Conservation (phyloP, 1,140 invertebrate genomes). For the Drosophila repletoides region DNA sequence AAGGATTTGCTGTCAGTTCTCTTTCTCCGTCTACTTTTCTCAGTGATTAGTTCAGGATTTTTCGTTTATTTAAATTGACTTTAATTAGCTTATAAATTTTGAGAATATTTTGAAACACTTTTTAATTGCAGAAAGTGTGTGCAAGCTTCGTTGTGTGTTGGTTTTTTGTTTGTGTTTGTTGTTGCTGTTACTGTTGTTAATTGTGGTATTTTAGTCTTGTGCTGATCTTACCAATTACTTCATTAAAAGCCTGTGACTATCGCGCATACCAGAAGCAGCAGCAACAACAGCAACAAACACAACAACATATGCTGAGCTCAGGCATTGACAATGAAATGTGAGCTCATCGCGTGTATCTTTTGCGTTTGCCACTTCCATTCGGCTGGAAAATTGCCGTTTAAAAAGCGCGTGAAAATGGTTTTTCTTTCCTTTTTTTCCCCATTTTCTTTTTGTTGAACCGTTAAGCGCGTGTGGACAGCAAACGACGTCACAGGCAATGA, state of each 20-base stretch:
- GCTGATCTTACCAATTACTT: slow-evolving; percentile 67
- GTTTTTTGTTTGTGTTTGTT: not conserved
- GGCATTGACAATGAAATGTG: slow-evolving; percentile 75
- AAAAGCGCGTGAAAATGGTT: slow-evolving; percentile 65
- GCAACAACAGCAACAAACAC: slow-evolving; percentile 20
- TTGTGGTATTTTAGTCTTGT: slow-evolving; percentile 31
- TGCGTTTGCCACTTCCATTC: slow-evolving; percentile 53
- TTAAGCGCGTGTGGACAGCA: slow-evolving; percentile 66
- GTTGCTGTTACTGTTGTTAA: not conserved
- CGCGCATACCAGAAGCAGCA: slow-evolving; percentile 5
- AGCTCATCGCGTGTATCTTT: slow-evolving; percentile 55
- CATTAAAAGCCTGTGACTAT: slow-evolving; percentile 49
- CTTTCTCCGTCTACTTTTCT: too few relatives aligned
- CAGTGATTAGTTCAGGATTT: too few relatives aligned
- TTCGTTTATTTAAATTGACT: too few relatives aligned
- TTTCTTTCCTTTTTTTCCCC: slow-evolving; percentile 1
- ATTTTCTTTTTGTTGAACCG: slow-evolving; percentile 35
- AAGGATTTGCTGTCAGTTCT: too few relatives aligned
- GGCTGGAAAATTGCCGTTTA: slow-evolving; percentile 69
- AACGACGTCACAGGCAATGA: slow-evolving; percentile 43
- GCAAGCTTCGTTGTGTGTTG: not conserved
- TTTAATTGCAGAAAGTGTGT: slow-evolving; percentile 10
- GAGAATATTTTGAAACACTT: too few relatives aligned
- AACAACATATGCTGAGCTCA: slow-evolving; percentile 17
- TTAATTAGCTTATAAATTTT: too few relatives aligned